Evolutionary conservation across 2,113 vertebrate species (phyloP).

Genomic region (Bos taurus): ARS-UCD2.0 NC_037337.1:57255001-57255500

Average conservation of each 20-base stretch:
- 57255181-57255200: background rate
- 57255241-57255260: slow-evolving; percentile 26
- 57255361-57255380: background rate
- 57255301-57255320: background rate
- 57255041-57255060: slow-evolving; percentile 2
- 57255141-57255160: background rate
- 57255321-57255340: slow-evolving; percentile 1
- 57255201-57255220: background rate
- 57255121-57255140: slow-evolving; percentile 23
- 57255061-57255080: slow-evolving; percentile 38
- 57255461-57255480: background rate
- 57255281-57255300: background rate
- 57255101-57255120: slow-evolving; percentile 55
- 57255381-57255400: slow-evolving; percentile 13
- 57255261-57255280: background rate
- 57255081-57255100: background rate
- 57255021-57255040: slow-evolving; percentile 43
- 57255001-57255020: background rate
- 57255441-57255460: background rate
- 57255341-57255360: slow-evolving; percentile 50
- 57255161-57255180: slow-evolving; percentile 1
- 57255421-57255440: background rate
- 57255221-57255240: background rate
- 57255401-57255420: slow-evolving; percentile 4
- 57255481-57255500: background rate